phyloP scores from a whole-genome alignment of 2,113 vertebrate species.

The Caretta caretta region DNA sequence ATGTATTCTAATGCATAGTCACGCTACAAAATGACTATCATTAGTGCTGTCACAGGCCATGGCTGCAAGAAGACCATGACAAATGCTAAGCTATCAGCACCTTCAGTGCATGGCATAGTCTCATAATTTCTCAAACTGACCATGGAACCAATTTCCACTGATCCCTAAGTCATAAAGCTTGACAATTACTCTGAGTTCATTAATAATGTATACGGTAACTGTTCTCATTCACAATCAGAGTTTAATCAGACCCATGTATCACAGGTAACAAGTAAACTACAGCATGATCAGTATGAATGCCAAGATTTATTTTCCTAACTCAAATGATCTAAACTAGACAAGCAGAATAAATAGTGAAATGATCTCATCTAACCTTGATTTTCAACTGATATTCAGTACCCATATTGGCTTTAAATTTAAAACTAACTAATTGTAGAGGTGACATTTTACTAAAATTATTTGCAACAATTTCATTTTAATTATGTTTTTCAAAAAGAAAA shows the following conservation, averaged over 20 bases:
- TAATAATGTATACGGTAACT: constrained; percentile 90
- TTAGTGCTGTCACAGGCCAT: constrained; percentile 90
- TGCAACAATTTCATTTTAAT: background rate
- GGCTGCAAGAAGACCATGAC: constrained; percentile 87
- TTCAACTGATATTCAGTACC: constrained; percentile 33
- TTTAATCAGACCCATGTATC: constrained; percentile 89
- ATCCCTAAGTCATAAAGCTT: constrained; percentile 92
- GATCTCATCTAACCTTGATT: constrained; percentile 43
- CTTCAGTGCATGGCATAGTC: constrained; percentile 85
- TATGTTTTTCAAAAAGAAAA: constrained; percentile 3
- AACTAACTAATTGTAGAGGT: background rate
- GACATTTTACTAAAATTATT: constrained; percentile 23
- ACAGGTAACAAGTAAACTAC: constrained; percentile 81
- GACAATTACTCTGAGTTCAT: constrained; percentile 93
- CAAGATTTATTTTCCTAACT: constrained; percentile 79
- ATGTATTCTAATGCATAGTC: constrained; percentile 87
- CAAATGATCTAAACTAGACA: constrained; percentile 75
- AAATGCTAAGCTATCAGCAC: constrained; percentile 88
- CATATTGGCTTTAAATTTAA: constrained; percentile 47
- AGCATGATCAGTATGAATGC: constrained; percentile 82
- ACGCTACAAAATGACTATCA: constrained; percentile 92
- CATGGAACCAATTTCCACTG: constrained; percentile 92
- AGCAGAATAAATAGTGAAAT: constrained; percentile 63
- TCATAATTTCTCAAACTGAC: constrained; percentile 95
- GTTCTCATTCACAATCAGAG: constrained; percentile 85